Evolutionary conservation across 2,113 vertebrate species (phyloP).

Genomic region (Sturnus vulgaris): DNA sequence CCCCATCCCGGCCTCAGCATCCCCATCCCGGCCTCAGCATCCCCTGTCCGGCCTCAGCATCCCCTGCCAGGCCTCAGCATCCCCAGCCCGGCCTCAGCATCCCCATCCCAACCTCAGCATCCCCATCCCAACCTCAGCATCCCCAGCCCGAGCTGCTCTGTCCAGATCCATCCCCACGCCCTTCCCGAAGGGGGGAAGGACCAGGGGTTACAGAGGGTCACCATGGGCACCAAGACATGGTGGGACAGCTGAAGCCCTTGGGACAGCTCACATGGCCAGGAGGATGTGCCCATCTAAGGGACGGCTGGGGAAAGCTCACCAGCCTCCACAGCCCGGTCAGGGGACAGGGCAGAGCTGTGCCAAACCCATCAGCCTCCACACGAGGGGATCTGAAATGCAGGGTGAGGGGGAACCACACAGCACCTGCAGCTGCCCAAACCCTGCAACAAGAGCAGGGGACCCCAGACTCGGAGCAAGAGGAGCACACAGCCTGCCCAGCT

Average conservation of each 20-base stretch:
- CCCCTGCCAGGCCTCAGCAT: not conserved
- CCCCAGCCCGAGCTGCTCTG: not conserved
- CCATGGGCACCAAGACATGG: too few species aligned
- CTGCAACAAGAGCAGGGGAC: fast-evolving
- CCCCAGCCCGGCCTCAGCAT: not conserved
- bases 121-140: too few species aligned
- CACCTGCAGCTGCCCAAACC: fast-evolving
- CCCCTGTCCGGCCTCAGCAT: too few species aligned
- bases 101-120: not conserved
- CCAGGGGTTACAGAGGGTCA: too few species aligned
- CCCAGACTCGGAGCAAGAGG: fast-evolving
- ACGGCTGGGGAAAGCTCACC: too few species aligned
- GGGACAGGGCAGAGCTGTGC: too few species aligned
- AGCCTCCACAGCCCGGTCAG: too few species aligned
- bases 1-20: fast-evolving
- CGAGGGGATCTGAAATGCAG: fast-evolving
- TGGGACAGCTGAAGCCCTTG: too few species aligned
- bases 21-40: fast-evolving
- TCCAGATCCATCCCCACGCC: too few species aligned
- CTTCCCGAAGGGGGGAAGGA: too few species aligned
- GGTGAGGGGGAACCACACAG: fast-evolving
- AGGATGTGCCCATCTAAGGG: too few species aligned
- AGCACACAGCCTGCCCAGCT: fast-evolving
- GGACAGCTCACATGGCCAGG: too few species aligned
- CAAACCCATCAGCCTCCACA: not conserved